Base-by-base conservation (phyloP, 2,888 invertebrate genomes). In the Drosophila multiciliata region DNA sequence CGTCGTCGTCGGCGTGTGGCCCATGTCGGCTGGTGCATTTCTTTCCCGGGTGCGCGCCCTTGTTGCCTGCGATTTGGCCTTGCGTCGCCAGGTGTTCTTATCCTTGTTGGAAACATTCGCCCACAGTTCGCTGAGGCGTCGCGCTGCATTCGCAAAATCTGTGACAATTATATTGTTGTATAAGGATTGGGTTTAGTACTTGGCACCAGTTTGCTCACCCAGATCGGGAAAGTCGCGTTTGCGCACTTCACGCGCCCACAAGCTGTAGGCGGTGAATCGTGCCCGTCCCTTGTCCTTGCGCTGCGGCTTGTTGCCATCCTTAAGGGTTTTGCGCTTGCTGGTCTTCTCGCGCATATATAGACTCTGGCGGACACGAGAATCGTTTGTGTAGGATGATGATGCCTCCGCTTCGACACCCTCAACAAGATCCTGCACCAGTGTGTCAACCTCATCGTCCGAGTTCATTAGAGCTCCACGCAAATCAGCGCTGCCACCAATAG, bases 121-220 rank as follows among this genome's bases (percentile, higher is more conserved):
- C 98, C 98, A 98, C 92, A 98, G 95, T 92, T 98, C 98, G 42
- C 97, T 97, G 15, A 98, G 94, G 12, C 97, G 95, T 87, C 97
- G 96, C 50, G 97, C 97, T 73, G 97, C 96, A 64, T 96, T 95
- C 0, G 96, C 95, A 93, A 97, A 97, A 94, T 98, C 97, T 95
- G 36, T 12, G 26, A 5, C 12, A 38, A 12, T n/a, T 38, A 26
- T 23, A n/a, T 8, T 6, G 1, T n/a, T 45, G 26, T 55, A n/a
- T 38, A n/a, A 12, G 26, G 26, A 23, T 38, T 12, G 1, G 3
- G 38, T 26, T 29, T 5, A n/a, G 23, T 17, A 23, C 11, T 29
- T 8, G n/a, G 17, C 15, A 8, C 23, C 23, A 4, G 33, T 33
- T 26, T 38, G 11, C 68, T 75, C 76, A 90, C 90, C 90, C 48